Evolutionary conservation across 1,140 invertebrate genomes (phyloP).

Genomic region (Augochlora pura): DNA sequence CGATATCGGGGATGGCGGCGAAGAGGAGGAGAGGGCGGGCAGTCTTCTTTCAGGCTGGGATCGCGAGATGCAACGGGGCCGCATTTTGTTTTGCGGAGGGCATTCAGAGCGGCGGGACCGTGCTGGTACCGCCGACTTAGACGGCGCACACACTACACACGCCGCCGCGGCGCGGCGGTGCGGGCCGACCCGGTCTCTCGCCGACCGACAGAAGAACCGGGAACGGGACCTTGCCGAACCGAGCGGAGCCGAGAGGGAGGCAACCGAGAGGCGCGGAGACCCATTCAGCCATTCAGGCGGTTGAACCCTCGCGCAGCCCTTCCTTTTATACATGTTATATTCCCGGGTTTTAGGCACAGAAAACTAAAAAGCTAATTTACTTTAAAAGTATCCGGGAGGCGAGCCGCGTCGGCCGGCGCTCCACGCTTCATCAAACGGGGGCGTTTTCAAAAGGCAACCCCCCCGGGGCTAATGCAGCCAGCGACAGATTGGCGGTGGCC

Average conservation of each 20-base stretch:
- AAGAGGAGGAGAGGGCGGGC: too few relatives aligned
- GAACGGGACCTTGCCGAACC: slow-evolving; percentile 20
- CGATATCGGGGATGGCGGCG: too few relatives aligned
- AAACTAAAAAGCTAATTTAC: slow-evolving; percentile 82
- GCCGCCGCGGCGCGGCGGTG: too few relatives aligned
- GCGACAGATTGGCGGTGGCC: slow-evolving; percentile 78
- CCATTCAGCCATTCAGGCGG: slow-evolving; percentile 71
- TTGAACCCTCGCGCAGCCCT: slow-evolving; percentile 72
- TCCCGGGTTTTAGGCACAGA: slow-evolving; percentile 74
- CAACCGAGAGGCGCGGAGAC: background rate
- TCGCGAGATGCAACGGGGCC: slow-evolving; percentile 52
- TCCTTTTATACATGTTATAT: slow-evolving; percentile 74
- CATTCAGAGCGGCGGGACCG: slow-evolving; percentile 69
- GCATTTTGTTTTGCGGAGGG: slow-evolving; percentile 70
- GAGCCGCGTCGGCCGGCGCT: slow-evolving; percentile 4
- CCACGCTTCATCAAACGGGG: slow-evolving; percentile 73
- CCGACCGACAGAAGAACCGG: background rate
- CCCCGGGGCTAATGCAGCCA: slow-evolving; percentile 76
- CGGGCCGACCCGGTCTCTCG: background rate
- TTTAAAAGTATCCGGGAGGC: slow-evolving; percentile 77
- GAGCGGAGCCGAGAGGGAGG: background rate
- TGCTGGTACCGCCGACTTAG: slow-evolving; percentile 34
- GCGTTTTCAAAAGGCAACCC: slow-evolving; percentile 71
- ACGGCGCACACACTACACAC: slow-evolving; percentile 5
- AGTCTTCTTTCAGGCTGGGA: too few relatives aligned